A percentile compares a stretch with the other conserved stretches of the same genome.
phyloP scores from a whole-genome alignment of 2,113 vertebrate species.

The Trematomus loennbergii region DNA sequence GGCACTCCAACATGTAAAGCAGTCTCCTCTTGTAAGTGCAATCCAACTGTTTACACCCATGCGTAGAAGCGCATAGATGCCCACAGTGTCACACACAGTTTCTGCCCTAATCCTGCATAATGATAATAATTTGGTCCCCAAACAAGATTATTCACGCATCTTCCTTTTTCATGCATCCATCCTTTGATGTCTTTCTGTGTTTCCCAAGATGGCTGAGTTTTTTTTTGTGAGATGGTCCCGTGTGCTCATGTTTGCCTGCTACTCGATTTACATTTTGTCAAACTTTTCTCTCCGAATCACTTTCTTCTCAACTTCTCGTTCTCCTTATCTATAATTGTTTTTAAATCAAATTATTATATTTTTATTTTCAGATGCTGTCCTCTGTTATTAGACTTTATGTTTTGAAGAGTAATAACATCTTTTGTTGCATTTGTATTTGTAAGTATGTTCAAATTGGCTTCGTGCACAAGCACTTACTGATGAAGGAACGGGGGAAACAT shows the following conservation, averaged over 20 bases:
- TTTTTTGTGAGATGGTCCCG: not conserved
- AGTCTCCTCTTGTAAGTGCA: not conserved
- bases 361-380: too few species aligned
- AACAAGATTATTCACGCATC: conserved; percentile 47
- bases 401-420: too few species aligned
- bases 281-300: too few species aligned
- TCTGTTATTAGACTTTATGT: too few species aligned
- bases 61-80: not conserved
- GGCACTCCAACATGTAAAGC: not conserved
- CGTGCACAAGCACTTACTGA: too few species aligned
- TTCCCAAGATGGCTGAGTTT: not conserved
- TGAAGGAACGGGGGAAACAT: too few species aligned
- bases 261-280: conserved; percentile 2
- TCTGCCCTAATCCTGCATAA: conserved; percentile 43
- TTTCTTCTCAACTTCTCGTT: too few species aligned
- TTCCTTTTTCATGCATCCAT: conserved; percentile 30
- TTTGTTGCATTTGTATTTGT: too few species aligned
- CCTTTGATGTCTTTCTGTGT: not conserved
- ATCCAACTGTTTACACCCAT: conserved; percentile 21
- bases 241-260: not conserved
- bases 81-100: not conserved
- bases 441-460: too few species aligned
- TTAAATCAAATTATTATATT: too few species aligned
- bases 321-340: too few species aligned
- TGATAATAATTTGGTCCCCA: conserved; percentile 31